phyloP scores from a whole-genome alignment of 1,140 invertebrate species.

The Diprion similis region DNA sequence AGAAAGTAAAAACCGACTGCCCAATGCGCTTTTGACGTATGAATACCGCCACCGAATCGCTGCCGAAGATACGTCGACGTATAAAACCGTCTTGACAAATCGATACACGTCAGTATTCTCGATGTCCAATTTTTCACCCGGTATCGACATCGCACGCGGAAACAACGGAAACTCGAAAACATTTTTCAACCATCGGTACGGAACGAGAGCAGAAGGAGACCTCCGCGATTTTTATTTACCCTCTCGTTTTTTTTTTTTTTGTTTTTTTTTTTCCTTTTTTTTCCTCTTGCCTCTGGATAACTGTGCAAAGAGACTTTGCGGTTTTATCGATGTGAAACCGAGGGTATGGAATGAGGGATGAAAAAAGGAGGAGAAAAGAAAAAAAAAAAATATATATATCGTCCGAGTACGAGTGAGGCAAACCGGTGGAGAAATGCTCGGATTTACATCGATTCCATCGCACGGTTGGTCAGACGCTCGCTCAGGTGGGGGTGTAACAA shows the following conservation, averaged over 20 bases:
- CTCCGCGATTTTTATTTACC: too few relatives aligned
- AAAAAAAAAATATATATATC: too few relatives aligned
- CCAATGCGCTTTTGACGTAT: background rate
- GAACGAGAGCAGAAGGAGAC: slow-evolving; percentile 38
- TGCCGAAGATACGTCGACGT: background rate
- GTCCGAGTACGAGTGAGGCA: too few relatives aligned
- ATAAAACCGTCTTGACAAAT: slow-evolving; percentile 50
- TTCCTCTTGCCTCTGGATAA: background rate
- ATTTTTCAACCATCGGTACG: slow-evolving; percentile 57
- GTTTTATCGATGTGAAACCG: background rate
- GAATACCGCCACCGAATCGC: background rate
- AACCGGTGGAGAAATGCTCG: too few relatives aligned
- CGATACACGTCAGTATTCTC: slow-evolving; percentile 51
- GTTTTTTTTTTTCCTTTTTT: background rate
- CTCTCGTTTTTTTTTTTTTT: background rate
- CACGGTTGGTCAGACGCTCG: too few relatives aligned
- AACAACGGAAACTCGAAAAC: slow-evolving; percentile 37
- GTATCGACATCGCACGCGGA: slow-evolving; percentile 27
- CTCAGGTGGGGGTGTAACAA: background rate
- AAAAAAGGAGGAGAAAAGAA: too few relatives aligned
- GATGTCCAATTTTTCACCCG: slow-evolving; percentile 53
- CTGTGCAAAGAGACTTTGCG: too few relatives aligned
- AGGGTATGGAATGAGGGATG: too few relatives aligned
- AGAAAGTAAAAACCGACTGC: slow-evolving; percentile 30
- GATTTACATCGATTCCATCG: too few relatives aligned